Evolutionary conservation across 92 coral and sea anemone species (phyloP).

Genomic region (Phenganax subtilis): DNA sequence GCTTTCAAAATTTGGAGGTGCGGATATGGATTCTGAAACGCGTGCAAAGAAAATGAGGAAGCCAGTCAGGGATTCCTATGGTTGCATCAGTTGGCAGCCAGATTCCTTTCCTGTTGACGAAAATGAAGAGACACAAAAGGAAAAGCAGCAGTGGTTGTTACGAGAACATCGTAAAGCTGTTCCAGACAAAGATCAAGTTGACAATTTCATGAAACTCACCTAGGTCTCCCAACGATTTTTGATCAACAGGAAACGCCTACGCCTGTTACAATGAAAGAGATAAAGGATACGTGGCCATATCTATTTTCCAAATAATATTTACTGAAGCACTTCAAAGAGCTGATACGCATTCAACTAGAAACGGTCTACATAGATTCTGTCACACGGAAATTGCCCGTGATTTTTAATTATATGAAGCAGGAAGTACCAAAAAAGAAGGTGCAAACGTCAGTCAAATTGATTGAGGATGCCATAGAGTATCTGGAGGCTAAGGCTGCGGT

Average conservation of each 20-base stretch:
- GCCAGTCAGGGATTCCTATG: too few relatives aligned
- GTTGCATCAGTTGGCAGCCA: too few relatives aligned
- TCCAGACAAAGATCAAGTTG: slow-evolving; percentile 5
- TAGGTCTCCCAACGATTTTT: slow-evolving; percentile 6
- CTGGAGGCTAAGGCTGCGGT: slow-evolving; percentile 23
- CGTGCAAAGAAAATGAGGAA: neutral
- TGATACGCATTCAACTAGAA: slow-evolving; percentile 8
- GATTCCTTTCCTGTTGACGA: slow-evolving; percentile 11
- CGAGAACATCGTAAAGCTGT: slow-evolving; percentile 16
- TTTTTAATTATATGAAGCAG: slow-evolving; percentile 31
- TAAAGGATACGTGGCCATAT: slow-evolving; percentile 23
- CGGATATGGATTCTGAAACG: neutral
- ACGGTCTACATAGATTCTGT: slow-evolving; percentile 4
- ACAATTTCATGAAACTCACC: neutral
- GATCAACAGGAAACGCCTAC: slow-evolving; percentile 11
- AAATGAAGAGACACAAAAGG: slow-evolving; percentile 15
- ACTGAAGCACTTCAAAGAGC: slow-evolving; percentile 22
- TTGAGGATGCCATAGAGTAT: slow-evolving; percentile 12
- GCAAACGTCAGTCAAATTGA: slow-evolving; percentile 12
- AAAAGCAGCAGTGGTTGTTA: slow-evolving; percentile 15
- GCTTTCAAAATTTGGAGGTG: neutral
- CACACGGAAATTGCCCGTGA: slow-evolving; percentile 1
- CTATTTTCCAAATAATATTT: slow-evolving; percentile 5
- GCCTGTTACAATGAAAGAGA: slow-evolving; percentile 14
- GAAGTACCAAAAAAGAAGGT: slow-evolving; percentile 11